These are phyloP conservation scores for Criorhina ranunculi DNA, from an alignment of 2,888 invertebrate species.

Conservation along the genomic window DNA sequence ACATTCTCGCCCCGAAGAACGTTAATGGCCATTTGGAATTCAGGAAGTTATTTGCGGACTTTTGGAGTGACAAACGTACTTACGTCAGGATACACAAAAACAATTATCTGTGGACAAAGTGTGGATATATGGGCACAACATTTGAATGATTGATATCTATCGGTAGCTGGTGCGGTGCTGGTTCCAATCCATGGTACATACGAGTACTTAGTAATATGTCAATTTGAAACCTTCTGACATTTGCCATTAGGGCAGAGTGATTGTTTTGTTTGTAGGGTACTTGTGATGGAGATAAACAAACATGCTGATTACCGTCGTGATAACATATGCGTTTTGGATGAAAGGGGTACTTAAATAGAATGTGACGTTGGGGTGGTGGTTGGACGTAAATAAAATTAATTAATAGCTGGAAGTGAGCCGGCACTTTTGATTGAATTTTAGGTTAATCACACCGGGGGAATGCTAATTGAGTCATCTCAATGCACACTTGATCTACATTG, in stretches of 20 bases:
- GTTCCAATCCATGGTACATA: background rate
- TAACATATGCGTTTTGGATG: conserved; percentile 21
- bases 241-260: conserved; percentile 9
- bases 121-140: no score
- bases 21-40: conserved; percentile 2
- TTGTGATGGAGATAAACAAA: conserved; percentile 12
- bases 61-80: no score
- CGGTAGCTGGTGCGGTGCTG: background rate
- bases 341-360: conserved; percentile 3
- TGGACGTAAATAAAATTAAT: background rate
- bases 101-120: background rate
- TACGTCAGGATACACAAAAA: background rate
- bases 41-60: background rate
- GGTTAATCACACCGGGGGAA: no score
- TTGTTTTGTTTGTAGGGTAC: conserved; percentile 28
- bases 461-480: no score
- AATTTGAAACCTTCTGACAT: conserved; percentile 12
- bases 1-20: background rate
- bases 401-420: background rate
- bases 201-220: conserved; percentile 9
- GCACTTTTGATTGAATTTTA: no score
- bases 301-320: conserved; percentile 25
- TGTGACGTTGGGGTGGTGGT: conserved; percentile 1
- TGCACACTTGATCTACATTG: no score
- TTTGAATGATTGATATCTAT: background rate